Percentiles rank a stretch among this genome's conserved stretches.
Evolutionary conservation across 2,888 invertebrate species (phyloP).

Genomic region (Clistopyga incitator): DNA sequence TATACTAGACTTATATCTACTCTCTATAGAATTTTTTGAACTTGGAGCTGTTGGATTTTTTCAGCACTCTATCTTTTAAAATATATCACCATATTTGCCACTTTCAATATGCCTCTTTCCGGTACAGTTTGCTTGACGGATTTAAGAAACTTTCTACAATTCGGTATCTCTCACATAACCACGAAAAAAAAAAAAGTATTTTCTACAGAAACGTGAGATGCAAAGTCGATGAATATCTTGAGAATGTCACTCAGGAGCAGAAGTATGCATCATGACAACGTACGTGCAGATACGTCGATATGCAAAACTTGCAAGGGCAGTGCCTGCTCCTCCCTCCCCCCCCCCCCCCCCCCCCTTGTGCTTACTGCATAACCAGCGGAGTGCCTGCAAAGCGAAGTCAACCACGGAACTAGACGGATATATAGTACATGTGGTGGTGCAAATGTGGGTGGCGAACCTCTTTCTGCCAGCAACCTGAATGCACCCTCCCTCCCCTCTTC

Average conservation of each 20-base stretch:
- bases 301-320: conserved; percentile 27
- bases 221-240: background rate
- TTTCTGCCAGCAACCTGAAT: conserved; percentile 19
- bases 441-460: conserved; percentile 13
- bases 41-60: too few species aligned
- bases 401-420: conserved; percentile 5
- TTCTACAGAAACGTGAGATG: background rate
- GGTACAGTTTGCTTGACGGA: too few species aligned
- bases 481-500: conserved; percentile 6
- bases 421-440: conserved; percentile 6
- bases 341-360: too few species aligned
- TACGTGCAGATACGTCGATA: conserved; percentile 32
- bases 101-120: background rate
- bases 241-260: background rate
- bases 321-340: background rate
- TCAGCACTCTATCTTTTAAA: background rate
- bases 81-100: background rate
- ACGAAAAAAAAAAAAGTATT: background rate
- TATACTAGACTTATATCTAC: too few species aligned
- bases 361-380: background rate
- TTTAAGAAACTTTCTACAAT: background rate
- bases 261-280: background rate
- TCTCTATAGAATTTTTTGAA: too few species aligned
- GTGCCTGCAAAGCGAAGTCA: conserved; percentile 27
- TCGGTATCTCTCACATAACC: background rate